phyloP scores from a whole-genome alignment of 2,888 invertebrate species.

The Fissipunctia ypsillon region DNA sequence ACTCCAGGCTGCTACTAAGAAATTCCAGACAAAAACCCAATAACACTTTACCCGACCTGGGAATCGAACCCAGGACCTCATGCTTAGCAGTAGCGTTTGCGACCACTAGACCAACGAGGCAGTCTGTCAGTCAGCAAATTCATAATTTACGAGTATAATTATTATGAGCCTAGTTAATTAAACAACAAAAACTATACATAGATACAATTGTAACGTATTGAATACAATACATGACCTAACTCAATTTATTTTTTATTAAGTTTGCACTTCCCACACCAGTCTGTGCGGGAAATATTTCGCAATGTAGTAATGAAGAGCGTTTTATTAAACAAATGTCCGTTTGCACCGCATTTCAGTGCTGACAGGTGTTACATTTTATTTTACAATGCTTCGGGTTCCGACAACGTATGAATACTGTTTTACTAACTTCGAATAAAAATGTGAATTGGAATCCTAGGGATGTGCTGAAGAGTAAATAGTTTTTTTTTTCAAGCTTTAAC shows the following conservation, averaged over 20 bases:
- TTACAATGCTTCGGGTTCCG: conserved; percentile 9
- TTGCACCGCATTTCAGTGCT: background rate
- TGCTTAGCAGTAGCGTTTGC: too few relatives aligned
- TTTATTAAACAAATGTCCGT: conserved; percentile 18
- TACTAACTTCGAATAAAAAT: conserved; percentile 20
- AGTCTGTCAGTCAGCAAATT: too few relatives aligned
- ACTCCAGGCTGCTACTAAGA: too few relatives aligned
- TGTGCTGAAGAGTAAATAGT: background rate
- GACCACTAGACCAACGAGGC: too few relatives aligned
- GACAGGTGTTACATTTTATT: conserved; percentile 29
- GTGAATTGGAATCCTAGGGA: background rate
- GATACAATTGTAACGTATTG: background rate
- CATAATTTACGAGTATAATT: too few relatives aligned
- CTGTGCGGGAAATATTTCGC: background rate
- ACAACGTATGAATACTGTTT: conserved; percentile 5
- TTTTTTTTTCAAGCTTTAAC: too few relatives aligned
- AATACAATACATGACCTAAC: background rate
- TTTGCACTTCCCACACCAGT: background rate
- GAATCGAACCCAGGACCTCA: too few relatives aligned
- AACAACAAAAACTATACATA: too few relatives aligned
- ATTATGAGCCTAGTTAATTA: too few relatives aligned
- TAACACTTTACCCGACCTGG: too few relatives aligned
- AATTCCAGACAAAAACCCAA: too few relatives aligned
- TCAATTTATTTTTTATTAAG: background rate
- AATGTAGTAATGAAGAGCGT: background rate